Evolutionary conservation across 2,888 invertebrate species (phyloP), one percentile per base, ranked within the genome.

Genomic region (Thelaira solivaga): DNA sequence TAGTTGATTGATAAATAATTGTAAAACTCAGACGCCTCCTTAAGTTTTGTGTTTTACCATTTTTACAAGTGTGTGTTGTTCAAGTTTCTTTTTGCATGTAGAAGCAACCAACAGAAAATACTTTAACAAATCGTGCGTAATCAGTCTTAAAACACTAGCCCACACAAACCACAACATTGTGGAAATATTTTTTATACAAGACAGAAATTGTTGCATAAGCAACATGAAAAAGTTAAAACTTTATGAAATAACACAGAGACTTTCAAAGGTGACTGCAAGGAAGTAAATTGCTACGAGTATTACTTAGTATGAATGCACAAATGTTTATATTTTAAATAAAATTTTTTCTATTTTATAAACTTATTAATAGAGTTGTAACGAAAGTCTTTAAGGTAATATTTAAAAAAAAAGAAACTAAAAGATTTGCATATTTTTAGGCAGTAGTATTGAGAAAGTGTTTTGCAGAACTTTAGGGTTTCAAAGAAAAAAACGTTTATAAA

Each of bases 101-200:
- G 11, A 31, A 47, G 3, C 45, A 47, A 55, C 26, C 22, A 53
- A 18, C n/a, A 55, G 45, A 47, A 64, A 64, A 72, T 72, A 22
- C 55, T 64, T 55, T 31, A 67, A 61, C 61, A 74, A 67, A 74
- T 74, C 74, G 74, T 67, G 74, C 67, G 67, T 53, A 74, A 74
- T 74, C 74, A 74, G 74, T 74, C 74, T 68, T 74, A 67, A 74
- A 67, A 74, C 61, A 74, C 31, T 74, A 61, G 67, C 51, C 74
- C 74, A 68, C 74, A 74, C 45, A 59, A 74, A 43, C 67, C 74
- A 39, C 67, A 74, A 74, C 67, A 74, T 61, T 74, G 67, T 61
- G 67, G 74, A 74, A 74, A 49, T 67, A 29, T 67, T 67, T 49
- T 49, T 34, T 18, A 29, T 43, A 45, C 49, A 71, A 43, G 55